A percentile compares a stretch with the other conserved stretches of the same genome.
Evolutionary conservation across 2,888 invertebrate genomes (phyloP).

Genomic region (Hyles lineata): DNA sequence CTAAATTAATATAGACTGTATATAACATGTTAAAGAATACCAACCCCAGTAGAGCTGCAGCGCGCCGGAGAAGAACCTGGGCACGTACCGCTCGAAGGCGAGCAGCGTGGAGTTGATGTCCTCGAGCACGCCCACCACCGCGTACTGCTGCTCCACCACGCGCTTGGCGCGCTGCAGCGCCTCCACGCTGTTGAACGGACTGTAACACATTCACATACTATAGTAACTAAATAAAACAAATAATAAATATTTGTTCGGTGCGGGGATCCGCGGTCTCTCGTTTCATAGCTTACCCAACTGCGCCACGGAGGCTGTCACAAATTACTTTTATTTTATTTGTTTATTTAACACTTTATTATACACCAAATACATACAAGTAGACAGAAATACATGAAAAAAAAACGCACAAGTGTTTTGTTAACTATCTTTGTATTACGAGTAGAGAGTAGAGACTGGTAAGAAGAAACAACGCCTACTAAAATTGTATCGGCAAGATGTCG

Average conservation of each 20-base stretch:
- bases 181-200: constrained; percentile 93
- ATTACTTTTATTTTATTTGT: no score
- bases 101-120: constrained; percentile 93
- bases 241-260: constrained; percentile 11
- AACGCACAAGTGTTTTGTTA: no score
- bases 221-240: background rate
- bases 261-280: no score
- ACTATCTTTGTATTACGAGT: no score
- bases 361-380: no score
- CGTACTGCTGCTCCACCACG: constrained; percentile 94
- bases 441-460: background rate
- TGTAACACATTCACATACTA: constrained; percentile 61
- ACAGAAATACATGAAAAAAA: no score
- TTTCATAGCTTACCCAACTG: no score
- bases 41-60: constrained; percentile 91
- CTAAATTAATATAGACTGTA: background rate
- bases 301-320: no score
- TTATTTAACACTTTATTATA: no score
- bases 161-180: constrained; percentile 93
- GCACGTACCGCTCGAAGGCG: constrained; percentile 94
- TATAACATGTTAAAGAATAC: constrained; percentile 41
- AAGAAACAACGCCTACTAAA: background rate
- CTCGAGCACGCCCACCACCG: constrained; percentile 95
- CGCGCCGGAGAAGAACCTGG: constrained; percentile 93
- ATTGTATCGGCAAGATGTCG: background rate